Evolutionary conservation across 2,888 invertebrate species (phyloP), one percentile per base, ranked within the genome.

Genomic region (Melitaea athalia): DNA sequence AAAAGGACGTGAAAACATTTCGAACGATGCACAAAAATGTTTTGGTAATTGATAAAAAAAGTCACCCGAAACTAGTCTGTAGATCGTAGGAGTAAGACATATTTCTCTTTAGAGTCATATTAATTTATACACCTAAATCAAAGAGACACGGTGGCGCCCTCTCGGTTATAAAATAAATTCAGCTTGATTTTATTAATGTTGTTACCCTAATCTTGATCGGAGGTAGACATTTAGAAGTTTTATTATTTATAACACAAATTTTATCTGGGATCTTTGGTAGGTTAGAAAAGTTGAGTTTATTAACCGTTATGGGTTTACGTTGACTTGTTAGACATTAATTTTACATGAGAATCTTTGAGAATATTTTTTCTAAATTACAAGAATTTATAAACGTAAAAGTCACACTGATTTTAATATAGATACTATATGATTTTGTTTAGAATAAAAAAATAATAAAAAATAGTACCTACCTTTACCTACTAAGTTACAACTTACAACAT

Each of bases 171-270:
- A 86, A 85, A 87, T 83, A 89, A 88, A 89, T 91, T 83, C 82
- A 79, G 80, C 79, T 81, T 79, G 85, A 86, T 88, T 91, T 91
- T 92, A 92, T 92, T 91, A 89, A 91, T 90, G 92, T 87, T 85
- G 87, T 86, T 84, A 83, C 81, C 76, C 73, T 84, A 85, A 91
- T 91, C 92, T 89, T 85, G 90, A 92, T 91, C 86, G 76, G 72
- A 71, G 73, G 72, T 71, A 79, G 88, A 89, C 89, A 78, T 89
- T 90, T 89, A 90, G 79, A 84, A 84, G 79, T 83, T 85, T 85
- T 92, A 92, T 92, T 92, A 92, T 92, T 92, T 92, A 92, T 88
- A 85, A 82, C 85, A 76, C 72, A 69, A 73, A 72, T 73, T 75
- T 86, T 88, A 88, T 89, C 88, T 83, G 57, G 59, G 68, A 85